phyloP scores from a whole-genome alignment of 2,888 invertebrate species.

The Sialis fuliginosa region DNA sequence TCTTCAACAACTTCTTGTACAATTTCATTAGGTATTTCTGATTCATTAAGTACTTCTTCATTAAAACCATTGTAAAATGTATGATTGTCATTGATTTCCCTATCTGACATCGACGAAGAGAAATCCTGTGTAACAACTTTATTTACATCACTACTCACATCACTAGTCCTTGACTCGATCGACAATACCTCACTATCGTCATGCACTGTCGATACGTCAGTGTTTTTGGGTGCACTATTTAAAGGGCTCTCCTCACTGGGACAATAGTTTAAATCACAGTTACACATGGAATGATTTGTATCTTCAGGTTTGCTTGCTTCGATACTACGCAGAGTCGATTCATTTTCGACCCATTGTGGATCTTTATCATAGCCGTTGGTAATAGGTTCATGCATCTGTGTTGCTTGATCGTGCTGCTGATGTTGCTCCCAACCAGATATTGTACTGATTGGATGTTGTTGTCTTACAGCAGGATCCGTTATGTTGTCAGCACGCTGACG shows the following conservation, averaged over 20 bases:
- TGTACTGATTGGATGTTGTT: slow-evolving; percentile 86
- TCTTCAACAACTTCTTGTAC: slow-evolving; percentile 33
- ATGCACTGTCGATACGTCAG: slow-evolving; percentile 16
- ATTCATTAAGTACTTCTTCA: slow-evolving; percentile 15
- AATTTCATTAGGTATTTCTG: slow-evolving; percentile 24
- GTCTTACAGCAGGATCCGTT: slow-evolving; percentile 83
- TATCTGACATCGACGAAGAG: slow-evolving; percentile 5
- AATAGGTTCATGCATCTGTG: slow-evolving; percentile 9
- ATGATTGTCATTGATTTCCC: background rate
- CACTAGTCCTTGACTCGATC: slow-evolving; percentile 32
- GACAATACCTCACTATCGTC: slow-evolving; percentile 32
- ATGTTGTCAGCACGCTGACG: slow-evolving; percentile 86
- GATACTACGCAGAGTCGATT: slow-evolving; percentile 16
- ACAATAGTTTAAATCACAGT: slow-evolving; percentile 27
- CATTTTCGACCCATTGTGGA: slow-evolving; percentile 20
- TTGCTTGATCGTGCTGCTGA: slow-evolving; percentile 18
- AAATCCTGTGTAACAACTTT: slow-evolving; percentile 30
- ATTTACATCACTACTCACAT: slow-evolving; percentile 43
- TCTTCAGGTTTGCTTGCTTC: slow-evolving; percentile 19
- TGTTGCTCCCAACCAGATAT: slow-evolving; percentile 88
- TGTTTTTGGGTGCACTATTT: slow-evolving; percentile 1
- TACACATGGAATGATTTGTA: slow-evolving; percentile 21
- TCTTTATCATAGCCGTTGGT: slow-evolving; percentile 21
- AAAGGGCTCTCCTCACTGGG: slow-evolving; percentile 21
- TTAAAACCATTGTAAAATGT: slow-evolving; percentile 6